These are phyloP conservation scores for Arothron firmamentum DNA, from an alignment of 2,113 vertebrate genomes.

Conservation along the genomic window DNA sequence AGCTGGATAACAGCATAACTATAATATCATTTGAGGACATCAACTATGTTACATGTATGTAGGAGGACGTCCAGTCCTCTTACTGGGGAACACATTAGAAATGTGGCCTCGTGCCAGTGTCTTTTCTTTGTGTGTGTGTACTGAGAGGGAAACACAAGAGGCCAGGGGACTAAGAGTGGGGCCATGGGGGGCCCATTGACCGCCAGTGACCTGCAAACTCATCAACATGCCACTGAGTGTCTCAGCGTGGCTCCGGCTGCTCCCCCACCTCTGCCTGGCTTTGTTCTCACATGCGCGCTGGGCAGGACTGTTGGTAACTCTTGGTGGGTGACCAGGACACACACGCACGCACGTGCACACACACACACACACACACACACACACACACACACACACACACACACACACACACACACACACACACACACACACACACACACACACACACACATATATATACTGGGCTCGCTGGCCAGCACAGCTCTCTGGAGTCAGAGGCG, in stretches of 20 bases:
- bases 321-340: slow-evolving; percentile 66
- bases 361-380: too few relatives aligned
- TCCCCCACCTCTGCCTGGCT: slow-evolving; percentile 60
- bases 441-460: too few relatives aligned
- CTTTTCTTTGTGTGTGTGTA: slow-evolving; percentile 73
- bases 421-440: slow-evolving; percentile 60
- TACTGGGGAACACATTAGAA: slow-evolving; percentile 48
- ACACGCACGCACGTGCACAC: slow-evolving; percentile 28
- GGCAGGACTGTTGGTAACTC: slow-evolving; percentile 60
- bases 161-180: slow-evolving; percentile 58
- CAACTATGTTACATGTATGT: slow-evolving; percentile 41
- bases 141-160: slow-evolving; percentile 73
- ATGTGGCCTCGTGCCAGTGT: slow-evolving; percentile 57
- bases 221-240: slow-evolving; percentile 75
- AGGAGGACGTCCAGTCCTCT: slow-evolving; percentile 55
- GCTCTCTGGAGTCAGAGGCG: slow-evolving; percentile 36
- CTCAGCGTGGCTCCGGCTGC: slow-evolving; percentile 58
- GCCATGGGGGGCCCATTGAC: slow-evolving; percentile 70
- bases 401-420: too few relatives aligned
- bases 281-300: slow-evolving; percentile 63
- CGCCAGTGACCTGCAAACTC: slow-evolving; percentile 74
- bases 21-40: slow-evolving; percentile 17
- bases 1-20: neutral
- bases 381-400: too few relatives aligned
- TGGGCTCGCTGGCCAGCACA: slow-evolving; percentile 33